phyloP scores from a whole-genome alignment of 1,140 invertebrate species.

The Periplaneta americana region DNA sequence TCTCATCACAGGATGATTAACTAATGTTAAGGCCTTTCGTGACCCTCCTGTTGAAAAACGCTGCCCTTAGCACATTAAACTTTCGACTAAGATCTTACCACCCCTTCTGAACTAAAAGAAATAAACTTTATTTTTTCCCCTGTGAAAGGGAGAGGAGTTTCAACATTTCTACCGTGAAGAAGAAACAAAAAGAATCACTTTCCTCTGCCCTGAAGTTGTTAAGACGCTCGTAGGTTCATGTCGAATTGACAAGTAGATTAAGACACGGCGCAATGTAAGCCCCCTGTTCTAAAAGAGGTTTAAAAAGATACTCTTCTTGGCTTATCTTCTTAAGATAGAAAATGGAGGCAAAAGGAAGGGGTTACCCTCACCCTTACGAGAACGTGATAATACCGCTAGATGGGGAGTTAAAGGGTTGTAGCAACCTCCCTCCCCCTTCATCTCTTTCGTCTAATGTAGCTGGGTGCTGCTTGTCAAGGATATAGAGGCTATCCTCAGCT shows the following conservation, averaged over 20 bases:
- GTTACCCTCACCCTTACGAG: background rate
- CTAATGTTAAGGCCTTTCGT: too few species aligned
- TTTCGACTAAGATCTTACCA: background rate
- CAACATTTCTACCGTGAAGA: background rate
- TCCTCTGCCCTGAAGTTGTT: background rate
- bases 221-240: background rate
- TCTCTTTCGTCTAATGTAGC: background rate
- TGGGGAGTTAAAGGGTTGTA: background rate
- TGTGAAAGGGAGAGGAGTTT: background rate
- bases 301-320: background rate
- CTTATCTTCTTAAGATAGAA: background rate
- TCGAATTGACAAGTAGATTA: background rate
- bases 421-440: too few species aligned
- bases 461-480: background rate
- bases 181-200: background rate
- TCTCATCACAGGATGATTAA: too few species aligned
- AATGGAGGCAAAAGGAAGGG: background rate
- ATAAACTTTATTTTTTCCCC: background rate
- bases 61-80: background rate
- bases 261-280: background rate
- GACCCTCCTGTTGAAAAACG: too few species aligned
- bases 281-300: background rate
- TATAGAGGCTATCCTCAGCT: background rate
- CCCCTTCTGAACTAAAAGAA: background rate
- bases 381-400: background rate